Percentiles rank a stretch among this genome's conserved stretches.
These are phyloP conservation scores for Etheostoma nigrum DNA, from an alignment of 2,797 vertebrate species.

Conservation along the genomic window DNA sequence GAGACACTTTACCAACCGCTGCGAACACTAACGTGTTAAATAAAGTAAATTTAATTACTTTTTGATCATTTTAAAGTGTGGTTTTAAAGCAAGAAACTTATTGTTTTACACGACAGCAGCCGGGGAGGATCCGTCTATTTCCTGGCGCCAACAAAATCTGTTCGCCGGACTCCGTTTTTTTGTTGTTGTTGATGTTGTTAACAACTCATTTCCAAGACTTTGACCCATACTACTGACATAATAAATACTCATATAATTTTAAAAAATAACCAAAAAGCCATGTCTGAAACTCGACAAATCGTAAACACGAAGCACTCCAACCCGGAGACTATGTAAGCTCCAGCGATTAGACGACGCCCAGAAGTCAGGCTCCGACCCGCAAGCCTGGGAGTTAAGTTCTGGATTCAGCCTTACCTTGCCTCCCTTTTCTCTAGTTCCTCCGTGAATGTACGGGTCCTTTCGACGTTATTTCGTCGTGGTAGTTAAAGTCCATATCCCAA, in stretches of 20 bases:
- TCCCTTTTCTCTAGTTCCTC: background rate
- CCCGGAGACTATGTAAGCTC: background rate
- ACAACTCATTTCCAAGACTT: fast-evolving
- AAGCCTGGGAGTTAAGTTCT: slow-evolving; percentile 48
- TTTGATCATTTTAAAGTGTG: background rate
- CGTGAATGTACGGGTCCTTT: background rate
- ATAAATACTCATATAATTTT: fast-evolving
- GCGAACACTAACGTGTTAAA: fast-evolving
- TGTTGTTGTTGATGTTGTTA: background rate
- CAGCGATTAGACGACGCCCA: slow-evolving; percentile 58
- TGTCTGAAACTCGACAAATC: background rate
- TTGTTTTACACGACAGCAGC: slow-evolving; percentile 59
- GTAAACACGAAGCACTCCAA: slow-evolving; percentile 14
- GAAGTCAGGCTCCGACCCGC: slow-evolving; percentile 40
- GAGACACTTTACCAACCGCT: fast-evolving
- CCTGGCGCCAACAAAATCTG: slow-evolving; percentile 55
- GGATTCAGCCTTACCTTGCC: slow-evolving; percentile 41
- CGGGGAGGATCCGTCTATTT: slow-evolving; percentile 55
- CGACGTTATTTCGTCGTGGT: slow-evolving; percentile 23
- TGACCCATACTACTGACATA: fast-evolving
- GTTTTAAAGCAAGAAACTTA: slow-evolving; percentile 18
- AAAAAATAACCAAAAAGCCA: fast-evolving
- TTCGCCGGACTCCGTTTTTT: background rate
- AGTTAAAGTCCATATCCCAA: background rate
- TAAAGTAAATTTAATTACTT: fast-evolving